These are phyloP conservation scores for Calidris pugnax DNA, from an alignment of 2,113 vertebrate genomes.

Conservation along the genomic window DNA sequence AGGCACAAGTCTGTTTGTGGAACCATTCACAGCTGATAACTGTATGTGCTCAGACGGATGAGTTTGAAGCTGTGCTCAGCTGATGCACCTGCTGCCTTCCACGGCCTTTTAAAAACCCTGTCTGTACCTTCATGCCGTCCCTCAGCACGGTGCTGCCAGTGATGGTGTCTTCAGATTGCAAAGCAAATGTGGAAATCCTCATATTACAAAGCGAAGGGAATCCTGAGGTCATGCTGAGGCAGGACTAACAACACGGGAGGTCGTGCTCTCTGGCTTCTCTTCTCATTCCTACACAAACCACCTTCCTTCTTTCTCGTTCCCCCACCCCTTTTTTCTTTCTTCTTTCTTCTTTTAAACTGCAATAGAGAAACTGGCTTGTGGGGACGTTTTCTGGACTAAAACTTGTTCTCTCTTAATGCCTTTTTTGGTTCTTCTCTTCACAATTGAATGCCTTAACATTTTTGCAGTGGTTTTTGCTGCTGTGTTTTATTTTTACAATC, in stretches of 20 bases:
- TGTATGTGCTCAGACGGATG: accelerated
- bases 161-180: not conserved
- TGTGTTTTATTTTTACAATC: not conserved
- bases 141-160: not conserved
- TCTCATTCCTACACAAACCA: not conserved
- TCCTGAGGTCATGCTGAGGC: not conserved
- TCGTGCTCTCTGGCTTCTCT: not conserved
- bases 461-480: not conserved
- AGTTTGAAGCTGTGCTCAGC: not conserved
- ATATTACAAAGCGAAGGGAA: not conserved
- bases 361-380: not conserved
- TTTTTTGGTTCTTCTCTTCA: not conserved
- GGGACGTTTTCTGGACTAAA: not conserved
- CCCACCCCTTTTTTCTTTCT: not conserved
- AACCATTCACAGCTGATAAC: not conserved
- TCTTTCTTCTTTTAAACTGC: not conserved
- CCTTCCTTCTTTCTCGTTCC: not conserved
- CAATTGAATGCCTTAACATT: not conserved
- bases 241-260: not conserved
- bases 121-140: not conserved
- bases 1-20: not conserved
- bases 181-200: not conserved
- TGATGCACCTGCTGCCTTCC: not conserved
- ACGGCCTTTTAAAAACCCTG: accelerated
- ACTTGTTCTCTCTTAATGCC: not conserved